Evolutionary conservation across 2,113 vertebrate genomes (phyloP).

Genomic region (Pteruthius melanotis): DNA sequence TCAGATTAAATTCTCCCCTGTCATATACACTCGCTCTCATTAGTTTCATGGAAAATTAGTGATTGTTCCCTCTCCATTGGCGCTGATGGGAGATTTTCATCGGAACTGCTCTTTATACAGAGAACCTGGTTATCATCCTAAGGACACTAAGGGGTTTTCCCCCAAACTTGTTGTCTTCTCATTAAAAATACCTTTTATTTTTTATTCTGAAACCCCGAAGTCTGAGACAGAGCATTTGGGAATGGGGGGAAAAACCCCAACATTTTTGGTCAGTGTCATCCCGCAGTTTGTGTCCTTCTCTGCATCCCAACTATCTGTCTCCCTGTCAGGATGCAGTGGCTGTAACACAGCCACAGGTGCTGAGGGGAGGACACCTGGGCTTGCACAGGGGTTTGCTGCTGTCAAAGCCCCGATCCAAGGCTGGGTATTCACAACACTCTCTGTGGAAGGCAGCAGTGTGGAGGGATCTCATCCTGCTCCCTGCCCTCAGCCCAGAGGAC

Average conservation of each 20-base stretch:
- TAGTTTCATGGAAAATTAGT: conserved; percentile 51
- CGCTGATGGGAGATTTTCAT: not conserved
- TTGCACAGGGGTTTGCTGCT: not conserved
- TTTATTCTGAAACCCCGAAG: not conserved
- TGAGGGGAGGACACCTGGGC: not conserved
- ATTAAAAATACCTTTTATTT: not conserved
- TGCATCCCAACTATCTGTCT: not conserved
- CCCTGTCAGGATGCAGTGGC: not conserved
- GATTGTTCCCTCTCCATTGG: conserved; percentile 13
- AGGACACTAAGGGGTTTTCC: not conserved
- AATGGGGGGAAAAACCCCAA: rapidly evolving
- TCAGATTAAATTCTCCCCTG: conserved; percentile 56
- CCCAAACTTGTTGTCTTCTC: not conserved
- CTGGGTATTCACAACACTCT: rapidly evolving
- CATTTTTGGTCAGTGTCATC: not conserved
- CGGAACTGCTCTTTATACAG: not conserved
- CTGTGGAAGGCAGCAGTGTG: rapidly evolving
- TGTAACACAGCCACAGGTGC: not conserved
- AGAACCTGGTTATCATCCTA: not conserved
- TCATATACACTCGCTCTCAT: not conserved
- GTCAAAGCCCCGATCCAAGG: rapidly evolving
- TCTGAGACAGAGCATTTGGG: not conserved
- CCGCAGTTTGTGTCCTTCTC: not conserved
- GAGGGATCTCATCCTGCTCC: not conserved
- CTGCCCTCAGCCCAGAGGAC: not conserved